Evolutionary conservation across 1,140 invertebrate genomes (phyloP).

Genomic region (Ruditapes philippinarum): DNA sequence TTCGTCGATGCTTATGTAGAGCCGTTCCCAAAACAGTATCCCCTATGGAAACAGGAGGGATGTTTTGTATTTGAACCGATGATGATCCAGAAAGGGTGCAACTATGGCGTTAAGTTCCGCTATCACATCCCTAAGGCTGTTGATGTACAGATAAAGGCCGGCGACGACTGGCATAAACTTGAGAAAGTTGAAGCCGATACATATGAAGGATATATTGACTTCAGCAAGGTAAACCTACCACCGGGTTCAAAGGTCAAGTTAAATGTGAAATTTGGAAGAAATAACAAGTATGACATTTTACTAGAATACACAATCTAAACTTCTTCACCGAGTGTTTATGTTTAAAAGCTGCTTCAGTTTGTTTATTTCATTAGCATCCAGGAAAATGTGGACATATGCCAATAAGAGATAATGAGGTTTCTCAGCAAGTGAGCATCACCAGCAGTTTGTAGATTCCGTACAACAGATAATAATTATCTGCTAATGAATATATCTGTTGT

Average conservation of each 20-base stretch:
- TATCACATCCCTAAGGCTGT: slow-evolving; percentile 81
- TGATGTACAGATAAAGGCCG: slow-evolving; percentile 84
- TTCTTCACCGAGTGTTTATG: no score
- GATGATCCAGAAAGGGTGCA: slow-evolving; percentile 74
- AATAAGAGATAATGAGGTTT: background rate
- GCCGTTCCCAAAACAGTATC: slow-evolving; percentile 85
- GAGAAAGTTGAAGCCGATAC: slow-evolving; percentile 77
- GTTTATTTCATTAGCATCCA: background rate
- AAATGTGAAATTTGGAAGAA: slow-evolving; percentile 79
- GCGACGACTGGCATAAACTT: slow-evolving; percentile 85
- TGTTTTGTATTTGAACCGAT: slow-evolving; percentile 84
- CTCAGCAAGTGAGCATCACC: no score
- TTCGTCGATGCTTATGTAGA: slow-evolving; percentile 72
- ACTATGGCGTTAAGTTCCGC: slow-evolving; percentile 78
- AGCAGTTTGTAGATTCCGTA: no score
- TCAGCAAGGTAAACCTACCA: slow-evolving; percentile 75
- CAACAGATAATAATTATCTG: no score
- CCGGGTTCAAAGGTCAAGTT: slow-evolving; percentile 80
- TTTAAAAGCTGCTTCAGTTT: background rate
- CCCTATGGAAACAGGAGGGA: slow-evolving; percentile 85
- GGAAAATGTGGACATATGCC: background rate
- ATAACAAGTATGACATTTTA: slow-evolving; percentile 81
- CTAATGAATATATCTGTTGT: no score
- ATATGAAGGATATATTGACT: slow-evolving; percentile 82
- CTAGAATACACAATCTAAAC: slow-evolving; percentile 81